phyloP scores from a whole-genome alignment of 2,113 vertebrate genomes.

The Phaethornis superciliosus region DNA sequence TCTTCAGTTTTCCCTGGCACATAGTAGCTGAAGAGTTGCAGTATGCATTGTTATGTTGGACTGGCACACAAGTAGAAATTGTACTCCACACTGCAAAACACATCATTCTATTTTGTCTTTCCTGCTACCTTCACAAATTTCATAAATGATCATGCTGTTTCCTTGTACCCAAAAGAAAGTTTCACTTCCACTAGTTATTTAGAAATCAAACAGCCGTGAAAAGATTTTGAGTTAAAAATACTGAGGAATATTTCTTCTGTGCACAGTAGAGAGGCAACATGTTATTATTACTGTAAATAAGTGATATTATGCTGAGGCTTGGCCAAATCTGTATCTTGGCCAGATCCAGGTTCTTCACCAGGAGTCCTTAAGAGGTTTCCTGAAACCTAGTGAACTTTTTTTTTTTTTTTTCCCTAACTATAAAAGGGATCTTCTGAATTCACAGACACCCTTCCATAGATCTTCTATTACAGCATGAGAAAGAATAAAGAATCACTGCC shows the following conservation, averaged over 20 bases:
- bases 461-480: neutral
- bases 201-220: neutral
- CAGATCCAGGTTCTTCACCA: fast-evolving
- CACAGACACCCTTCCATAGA: neutral
- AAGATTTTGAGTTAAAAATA: conserved; percentile 9
- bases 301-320: neutral
- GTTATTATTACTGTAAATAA: neutral
- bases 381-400: neutral
- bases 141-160: neutral
- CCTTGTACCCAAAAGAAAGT: neutral
- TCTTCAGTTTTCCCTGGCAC: neutral
- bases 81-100: neutral
- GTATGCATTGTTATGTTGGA: neutral
- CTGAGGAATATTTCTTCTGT: neutral
- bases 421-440: neutral
- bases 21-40: neutral
- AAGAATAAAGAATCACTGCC: neutral
- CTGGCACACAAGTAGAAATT: neutral
- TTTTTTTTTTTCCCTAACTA: neutral
- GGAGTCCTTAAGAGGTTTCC: neutral
- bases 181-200: neutral
- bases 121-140: neutral
- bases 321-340: neutral
- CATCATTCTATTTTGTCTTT: neutral
- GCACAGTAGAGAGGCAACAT: neutral